A percentile compares a stretch with the other conserved stretches of the same genome.
Conservation (phyloP, 53 echinoderm and acorn worm genomes). For the Antedon mediterranea region DNA sequence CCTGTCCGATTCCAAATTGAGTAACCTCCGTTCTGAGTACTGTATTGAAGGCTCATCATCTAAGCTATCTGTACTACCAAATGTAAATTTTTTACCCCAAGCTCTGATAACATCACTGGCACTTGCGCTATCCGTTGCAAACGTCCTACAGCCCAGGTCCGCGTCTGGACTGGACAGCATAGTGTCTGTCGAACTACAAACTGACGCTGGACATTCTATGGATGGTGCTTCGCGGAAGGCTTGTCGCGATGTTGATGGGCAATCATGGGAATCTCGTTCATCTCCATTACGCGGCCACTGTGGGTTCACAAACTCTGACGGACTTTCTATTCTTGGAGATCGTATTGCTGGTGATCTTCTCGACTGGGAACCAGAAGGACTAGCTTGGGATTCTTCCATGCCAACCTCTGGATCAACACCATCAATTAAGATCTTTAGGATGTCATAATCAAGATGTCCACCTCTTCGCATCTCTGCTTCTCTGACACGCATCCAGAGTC, state of each 20-base stretch:
- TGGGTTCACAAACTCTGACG: background rate
- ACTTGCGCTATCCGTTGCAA: constrained; percentile 59
- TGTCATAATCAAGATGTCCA: constrained; percentile 54
- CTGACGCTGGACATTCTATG: constrained; percentile 3
- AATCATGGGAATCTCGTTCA: background rate
- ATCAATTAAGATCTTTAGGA: constrained; percentile 53
- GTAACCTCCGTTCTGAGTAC: background rate
- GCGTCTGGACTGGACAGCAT: constrained; percentile 53
- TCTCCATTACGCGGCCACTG: background rate
- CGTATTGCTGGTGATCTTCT: background rate
- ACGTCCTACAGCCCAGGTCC: constrained; percentile 37
- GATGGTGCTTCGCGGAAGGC: background rate
- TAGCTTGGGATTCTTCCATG: constrained; percentile 1
- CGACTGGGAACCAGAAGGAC: background rate
- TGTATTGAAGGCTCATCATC: constrained; percentile 54
- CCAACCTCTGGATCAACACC: constrained; percentile 44
- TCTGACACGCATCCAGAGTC: constrained; percentile 46
- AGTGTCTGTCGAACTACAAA: constrained; percentile 62
- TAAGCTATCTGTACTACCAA: constrained; percentile 57
- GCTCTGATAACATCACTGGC: constrained; percentile 53
- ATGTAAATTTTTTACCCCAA: constrained; percentile 63
- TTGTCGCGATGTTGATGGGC: background rate
- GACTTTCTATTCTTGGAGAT: background rate
- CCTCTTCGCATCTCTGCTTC: constrained; percentile 58
- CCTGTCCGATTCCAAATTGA: background rate